A percentile compares a stretch with the other conserved stretches of the same genome.
Conservation (phyloP, 2,797 vertebrate species). For the Rhadinocentrus ornatus region DNA sequence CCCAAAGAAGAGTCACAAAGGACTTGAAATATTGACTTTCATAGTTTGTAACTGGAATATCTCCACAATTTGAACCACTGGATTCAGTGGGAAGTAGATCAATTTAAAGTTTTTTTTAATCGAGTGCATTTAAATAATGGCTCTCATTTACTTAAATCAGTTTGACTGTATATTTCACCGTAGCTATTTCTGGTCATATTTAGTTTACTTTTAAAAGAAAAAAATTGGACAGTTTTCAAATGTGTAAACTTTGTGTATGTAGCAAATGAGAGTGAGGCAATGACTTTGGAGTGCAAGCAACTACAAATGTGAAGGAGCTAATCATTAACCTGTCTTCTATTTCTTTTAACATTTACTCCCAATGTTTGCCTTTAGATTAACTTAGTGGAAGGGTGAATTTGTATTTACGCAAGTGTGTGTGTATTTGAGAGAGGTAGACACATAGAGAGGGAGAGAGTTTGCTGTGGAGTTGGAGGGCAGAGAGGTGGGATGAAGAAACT, state of each 20-base stretch:
- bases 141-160: not conserved
- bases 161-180: not conserved
- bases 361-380: not conserved
- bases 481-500: slow-evolving; percentile 31
- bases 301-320: slow-evolving; percentile 19
- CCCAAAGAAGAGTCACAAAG: not conserved
- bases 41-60: not conserved
- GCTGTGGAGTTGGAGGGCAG: slow-evolving; percentile 11
- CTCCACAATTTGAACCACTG: not conserved
- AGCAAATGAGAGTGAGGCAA: not conserved
- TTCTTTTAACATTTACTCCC: not conserved
- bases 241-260: not conserved
- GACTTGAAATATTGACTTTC: not conserved
- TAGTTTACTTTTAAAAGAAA: not conserved
- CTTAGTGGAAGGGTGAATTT: not conserved
- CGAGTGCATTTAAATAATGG: no score
- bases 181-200: not conserved
- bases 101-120: no score
- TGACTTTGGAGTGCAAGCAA: slow-evolving; percentile 5
- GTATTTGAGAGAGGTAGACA: not conserved
- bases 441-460: not conserved
- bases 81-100: not conserved
- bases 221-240: not conserved
- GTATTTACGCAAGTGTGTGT: not conserved
- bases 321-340: slow-evolving; percentile 56